Evolutionary conservation across 2,113 vertebrate species (phyloP), one percentile per base, ranked within the genome.

Genomic region (Elgaria multicarinata): DNA sequence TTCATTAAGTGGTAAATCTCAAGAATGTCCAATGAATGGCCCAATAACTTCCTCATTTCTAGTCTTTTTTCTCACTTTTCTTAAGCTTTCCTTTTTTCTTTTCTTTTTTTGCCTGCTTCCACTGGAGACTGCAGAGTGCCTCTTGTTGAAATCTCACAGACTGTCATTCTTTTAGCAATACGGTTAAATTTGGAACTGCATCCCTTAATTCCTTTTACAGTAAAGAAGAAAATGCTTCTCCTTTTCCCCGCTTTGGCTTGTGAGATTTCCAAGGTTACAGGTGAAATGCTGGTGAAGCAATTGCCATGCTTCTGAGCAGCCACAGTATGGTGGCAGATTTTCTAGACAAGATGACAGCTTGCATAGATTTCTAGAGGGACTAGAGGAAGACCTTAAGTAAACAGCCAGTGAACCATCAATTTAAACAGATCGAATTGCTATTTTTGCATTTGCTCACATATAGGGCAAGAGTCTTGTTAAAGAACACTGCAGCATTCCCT

Each of bases 341-440:
- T 66, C 78, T 71, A 62, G 72, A 58, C 83, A 18, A 90, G 79
- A 58, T 88, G 8, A 46, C 31, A 89, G 8, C 33, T 84, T 83
- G 13, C 55, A 64, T 3, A 75, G 16, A 53, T 91, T 92, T 92
- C 50, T 22, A 76, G 75, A 83, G 39, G 22, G 44, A 89, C 64
- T 20, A 10, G 6, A 87, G 20, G 4, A 95, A 90, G 58, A 44
- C 33, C 75, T 93, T 80, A 74, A 91, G 78, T 12, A 88, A 26
- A 1, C 18, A 67, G 58, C 20, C 3, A 71, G 24, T 55, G 92
- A 20, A 33, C 2, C 31, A 36, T 3, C 90, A n/a, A 0, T 55
- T 86, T 81, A 83, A 93, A 85, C 22, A 0, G 72, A 87, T 89
- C 31, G 0, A 88, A 53, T 75, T 53, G 12, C 2, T 64, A 2